phyloP scores from a whole-genome alignment of 2,797 vertebrate genomes.

The Danionella dracula region DNA sequence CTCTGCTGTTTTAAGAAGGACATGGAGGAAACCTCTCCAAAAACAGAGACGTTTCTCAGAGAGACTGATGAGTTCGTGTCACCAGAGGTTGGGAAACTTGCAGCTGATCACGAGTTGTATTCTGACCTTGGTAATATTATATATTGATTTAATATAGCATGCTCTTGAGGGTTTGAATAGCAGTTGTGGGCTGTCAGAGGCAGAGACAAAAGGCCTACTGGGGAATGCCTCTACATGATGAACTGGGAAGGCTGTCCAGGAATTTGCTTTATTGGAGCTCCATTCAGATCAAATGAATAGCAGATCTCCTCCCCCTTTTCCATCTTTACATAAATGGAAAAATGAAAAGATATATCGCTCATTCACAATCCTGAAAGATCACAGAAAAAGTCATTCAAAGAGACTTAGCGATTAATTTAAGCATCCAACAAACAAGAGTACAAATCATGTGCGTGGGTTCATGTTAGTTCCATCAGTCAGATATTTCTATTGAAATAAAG shows the following conservation, averaged over 20 bases:
- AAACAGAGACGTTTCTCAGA: conserved; percentile 19
- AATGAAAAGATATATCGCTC: conserved; percentile 43
- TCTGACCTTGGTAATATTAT: conserved; percentile 66
- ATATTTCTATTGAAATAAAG: too few species aligned
- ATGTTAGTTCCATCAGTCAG: too few species aligned
- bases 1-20: not conserved
- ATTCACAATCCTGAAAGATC: too few species aligned
- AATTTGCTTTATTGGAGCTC: conserved; percentile 66
- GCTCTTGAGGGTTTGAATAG: conserved; percentile 52
- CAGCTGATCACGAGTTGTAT: conserved; percentile 51
- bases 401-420: too few species aligned
- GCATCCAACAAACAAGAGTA: too few species aligned
- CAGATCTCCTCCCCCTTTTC: conserved; percentile 43
- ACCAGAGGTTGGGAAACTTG: conserved; percentile 35
- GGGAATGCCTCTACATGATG: conserved; percentile 52
- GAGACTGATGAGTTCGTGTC: conserved; percentile 42
- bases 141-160: conserved; percentile 65
- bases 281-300: conserved; percentile 60
- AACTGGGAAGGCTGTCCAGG: conserved; percentile 62
- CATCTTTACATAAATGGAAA: conserved; percentile 59
- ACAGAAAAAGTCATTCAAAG: too few species aligned
- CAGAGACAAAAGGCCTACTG: conserved; percentile 60
- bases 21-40: conserved; percentile 2
- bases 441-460: too few species aligned
- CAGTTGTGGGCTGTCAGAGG: conserved; percentile 58